phyloP scores from a whole-genome alignment of 2,797 vertebrate species.

The Carduelis carduelis region DNA sequence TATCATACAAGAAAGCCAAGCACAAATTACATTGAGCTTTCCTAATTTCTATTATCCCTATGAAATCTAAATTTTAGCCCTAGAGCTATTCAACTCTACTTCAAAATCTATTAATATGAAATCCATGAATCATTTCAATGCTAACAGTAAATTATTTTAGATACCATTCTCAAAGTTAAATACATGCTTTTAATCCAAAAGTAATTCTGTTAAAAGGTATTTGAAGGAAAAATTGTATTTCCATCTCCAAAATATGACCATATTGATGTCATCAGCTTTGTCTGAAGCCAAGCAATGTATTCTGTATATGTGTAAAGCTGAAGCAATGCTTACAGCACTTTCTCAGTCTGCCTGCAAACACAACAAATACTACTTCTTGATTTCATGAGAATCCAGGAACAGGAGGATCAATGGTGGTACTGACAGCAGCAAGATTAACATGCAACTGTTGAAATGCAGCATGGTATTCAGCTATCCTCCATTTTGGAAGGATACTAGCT shows the following conservation, averaged over 20 bases:
- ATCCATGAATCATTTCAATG: not conserved
- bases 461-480: not conserved
- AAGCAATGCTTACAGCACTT: not conserved
- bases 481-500: not conserved
- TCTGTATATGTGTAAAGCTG: not conserved
- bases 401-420: not conserved
- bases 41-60: not conserved
- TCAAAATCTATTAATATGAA: conserved; percentile 1
- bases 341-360: not conserved
- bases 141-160: not conserved
- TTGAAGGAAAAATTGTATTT: not conserved
- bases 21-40: not conserved
- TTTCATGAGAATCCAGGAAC: not conserved
- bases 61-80: not conserved
- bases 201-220: not conserved
- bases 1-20: not conserved
- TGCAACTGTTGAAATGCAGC: not conserved
- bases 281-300: not conserved
- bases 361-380: not conserved
- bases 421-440: not conserved
- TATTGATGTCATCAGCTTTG: not conserved
- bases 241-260: not conserved
- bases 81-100: not conserved
- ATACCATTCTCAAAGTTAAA: not conserved
- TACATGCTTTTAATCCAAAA: not conserved